Conservation (phyloP, 2,797 vertebrate species). For the Lepilemur ruficaudatus region DNA sequence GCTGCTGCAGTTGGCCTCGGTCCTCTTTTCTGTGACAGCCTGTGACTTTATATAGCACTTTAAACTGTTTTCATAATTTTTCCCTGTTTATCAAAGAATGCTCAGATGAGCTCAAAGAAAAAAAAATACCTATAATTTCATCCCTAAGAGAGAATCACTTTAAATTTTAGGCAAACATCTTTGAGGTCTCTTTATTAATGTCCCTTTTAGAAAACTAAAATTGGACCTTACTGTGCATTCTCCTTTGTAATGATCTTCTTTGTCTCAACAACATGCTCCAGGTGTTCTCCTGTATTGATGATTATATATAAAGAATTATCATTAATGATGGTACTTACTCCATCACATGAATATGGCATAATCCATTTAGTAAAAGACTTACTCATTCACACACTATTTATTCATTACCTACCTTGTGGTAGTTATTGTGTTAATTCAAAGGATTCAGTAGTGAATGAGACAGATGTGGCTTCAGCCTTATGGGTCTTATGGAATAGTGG, state of each 20-base stretch:
- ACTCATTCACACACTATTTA: background rate
- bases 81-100: background rate
- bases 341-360: background rate
- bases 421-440: background rate
- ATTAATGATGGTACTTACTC: background rate
- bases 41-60: background rate
- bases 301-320: background rate
- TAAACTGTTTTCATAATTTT: background rate
- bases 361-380: background rate
- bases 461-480: background rate
- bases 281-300: background rate
- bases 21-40: background rate
- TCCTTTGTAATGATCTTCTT: background rate
- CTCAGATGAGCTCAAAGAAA: background rate
- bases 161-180: background rate
- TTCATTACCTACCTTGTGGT: background rate
- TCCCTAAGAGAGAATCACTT: background rate
- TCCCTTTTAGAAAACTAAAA: background rate
- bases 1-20: background rate
- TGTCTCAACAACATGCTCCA: background rate
- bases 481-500: background rate
- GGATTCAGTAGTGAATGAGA: background rate
- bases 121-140: background rate
- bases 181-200: slow-evolving; percentile 1
- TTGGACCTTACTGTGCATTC: background rate